Evolutionary conservation across 1,140 invertebrate species (phyloP).

Genomic region (Listronotus bonariensis): DNA sequence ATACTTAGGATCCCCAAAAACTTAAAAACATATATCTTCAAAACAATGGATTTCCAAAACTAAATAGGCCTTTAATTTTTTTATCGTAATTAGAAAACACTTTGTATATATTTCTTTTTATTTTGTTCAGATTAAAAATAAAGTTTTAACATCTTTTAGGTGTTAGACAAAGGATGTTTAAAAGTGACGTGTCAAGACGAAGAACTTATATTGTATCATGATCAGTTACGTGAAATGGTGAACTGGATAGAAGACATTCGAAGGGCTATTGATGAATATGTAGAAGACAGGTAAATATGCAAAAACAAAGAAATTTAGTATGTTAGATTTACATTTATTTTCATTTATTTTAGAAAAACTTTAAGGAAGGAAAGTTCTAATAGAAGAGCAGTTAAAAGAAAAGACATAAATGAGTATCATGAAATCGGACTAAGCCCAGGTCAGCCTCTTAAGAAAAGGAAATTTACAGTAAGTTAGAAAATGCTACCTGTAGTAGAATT

Average conservation of each 20-base stretch:
- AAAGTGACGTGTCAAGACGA: conserved; percentile 64
- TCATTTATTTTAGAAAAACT: conserved; percentile 56
- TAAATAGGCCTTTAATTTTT: not conserved
- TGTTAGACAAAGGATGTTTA: conserved; percentile 51
- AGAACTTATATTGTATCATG: conserved; percentile 62
- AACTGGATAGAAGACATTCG: conserved; percentile 63
- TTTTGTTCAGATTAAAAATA: conserved; percentile 52
- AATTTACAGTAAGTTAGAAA: conserved; percentile 25
- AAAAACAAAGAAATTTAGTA: no score
- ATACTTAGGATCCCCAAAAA: no score
- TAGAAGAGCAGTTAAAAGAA: conserved; percentile 61
- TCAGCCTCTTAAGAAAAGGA: conserved; percentile 45
- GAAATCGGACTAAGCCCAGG: conserved; percentile 51
- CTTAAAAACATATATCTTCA: no score
- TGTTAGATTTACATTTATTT: not conserved
- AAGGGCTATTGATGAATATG: conserved; percentile 61
- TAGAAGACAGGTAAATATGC: conserved; percentile 55
- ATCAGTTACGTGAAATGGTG: conserved; percentile 59
- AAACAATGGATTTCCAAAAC: no score
- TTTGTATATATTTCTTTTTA: not conserved
- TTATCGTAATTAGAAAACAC: not conserved
- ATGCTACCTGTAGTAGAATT: not conserved
- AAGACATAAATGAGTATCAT: conserved; percentile 53
- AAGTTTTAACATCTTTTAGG: conserved; percentile 46
- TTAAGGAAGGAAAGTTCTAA: conserved; percentile 66